phyloP scores from a whole-genome alignment of 2,113 vertebrate genomes.

The Eclectus roratus region DNA sequence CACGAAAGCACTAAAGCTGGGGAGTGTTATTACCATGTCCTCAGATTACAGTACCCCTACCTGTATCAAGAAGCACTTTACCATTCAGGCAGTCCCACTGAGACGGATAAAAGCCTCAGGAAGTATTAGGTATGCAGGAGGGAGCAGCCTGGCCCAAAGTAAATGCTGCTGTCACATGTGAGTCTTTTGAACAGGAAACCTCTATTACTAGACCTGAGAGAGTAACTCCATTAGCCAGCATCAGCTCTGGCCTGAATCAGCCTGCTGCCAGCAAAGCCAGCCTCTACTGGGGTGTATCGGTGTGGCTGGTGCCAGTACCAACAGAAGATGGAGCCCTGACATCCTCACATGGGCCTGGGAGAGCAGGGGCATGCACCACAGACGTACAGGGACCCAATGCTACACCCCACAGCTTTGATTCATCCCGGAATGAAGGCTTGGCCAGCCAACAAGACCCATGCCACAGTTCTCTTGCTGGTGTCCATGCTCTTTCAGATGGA shows the following conservation, averaged over 20 bases:
- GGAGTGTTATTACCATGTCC: not conserved
- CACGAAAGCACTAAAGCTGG: not conserved
- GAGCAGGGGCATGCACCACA: not conserved
- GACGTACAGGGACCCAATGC: not conserved
- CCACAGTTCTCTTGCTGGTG: not conserved
- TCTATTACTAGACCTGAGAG: not conserved
- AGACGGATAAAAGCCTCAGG: not conserved
- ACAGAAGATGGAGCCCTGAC: not conserved
- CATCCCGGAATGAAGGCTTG: not conserved
- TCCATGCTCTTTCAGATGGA: not conserved
- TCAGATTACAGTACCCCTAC: not conserved
- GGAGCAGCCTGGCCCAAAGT: not conserved
- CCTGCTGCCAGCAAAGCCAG: not conserved
- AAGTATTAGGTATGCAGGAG: not conserved
- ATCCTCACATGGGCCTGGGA: not conserved
- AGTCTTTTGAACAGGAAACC: not conserved
- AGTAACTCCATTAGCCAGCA: not conserved
- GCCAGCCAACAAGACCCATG: not conserved
- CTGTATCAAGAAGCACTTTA: not conserved
- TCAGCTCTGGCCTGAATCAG: not conserved
- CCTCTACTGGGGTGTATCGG: rapidly evolving
- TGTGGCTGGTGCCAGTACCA: not conserved
- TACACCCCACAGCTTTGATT: not conserved
- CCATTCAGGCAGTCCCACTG: not conserved
- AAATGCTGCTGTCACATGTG: not conserved